Evolutionary conservation across 2,888 invertebrate genomes (phyloP).

Genomic region (Xestia ashworthii): DNA sequence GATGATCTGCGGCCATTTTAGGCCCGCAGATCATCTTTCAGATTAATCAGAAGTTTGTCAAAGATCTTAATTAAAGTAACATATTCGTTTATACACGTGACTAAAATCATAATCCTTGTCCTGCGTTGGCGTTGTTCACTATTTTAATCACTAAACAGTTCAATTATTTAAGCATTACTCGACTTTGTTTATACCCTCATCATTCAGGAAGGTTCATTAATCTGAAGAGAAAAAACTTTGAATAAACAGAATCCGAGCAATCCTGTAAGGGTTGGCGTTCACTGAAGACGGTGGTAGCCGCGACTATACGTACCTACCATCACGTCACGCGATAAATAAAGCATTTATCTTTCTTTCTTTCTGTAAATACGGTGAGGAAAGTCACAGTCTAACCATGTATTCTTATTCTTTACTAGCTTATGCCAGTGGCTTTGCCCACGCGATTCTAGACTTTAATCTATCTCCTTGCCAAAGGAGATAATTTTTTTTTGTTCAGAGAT

Average conservation of each 20-base stretch:
- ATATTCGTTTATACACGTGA: background rate
- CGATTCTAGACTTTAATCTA: background rate
- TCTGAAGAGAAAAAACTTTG: constrained; percentile 58
- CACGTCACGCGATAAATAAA: no score
- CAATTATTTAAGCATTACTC: constrained; percentile 59
- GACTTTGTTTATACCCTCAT: constrained; percentile 55
- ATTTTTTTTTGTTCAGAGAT: no score
- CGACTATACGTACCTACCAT: no score
- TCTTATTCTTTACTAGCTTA: background rate
- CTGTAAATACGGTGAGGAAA: no score
- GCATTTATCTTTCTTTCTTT: no score
- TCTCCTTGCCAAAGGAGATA: background rate
- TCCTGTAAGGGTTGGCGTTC: constrained; percentile 34
- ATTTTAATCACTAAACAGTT: constrained; percentile 55
- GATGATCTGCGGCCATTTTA: no score
- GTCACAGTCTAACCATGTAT: background rate
- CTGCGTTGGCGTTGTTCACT: constrained; percentile 24
- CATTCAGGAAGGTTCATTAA: constrained; percentile 61
- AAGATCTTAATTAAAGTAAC: background rate
- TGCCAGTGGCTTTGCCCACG: background rate
- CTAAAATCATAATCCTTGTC: constrained; percentile 2
- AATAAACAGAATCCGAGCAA: constrained; percentile 57
- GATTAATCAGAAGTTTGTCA: background rate
- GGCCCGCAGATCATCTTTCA: no score
- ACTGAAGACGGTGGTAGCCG: background rate